Percentiles rank a stretch among this genome's conserved stretches.
phyloP scores from a whole-genome alignment of 2,888 invertebrate genomes.

The Lithodes maja region DNA sequence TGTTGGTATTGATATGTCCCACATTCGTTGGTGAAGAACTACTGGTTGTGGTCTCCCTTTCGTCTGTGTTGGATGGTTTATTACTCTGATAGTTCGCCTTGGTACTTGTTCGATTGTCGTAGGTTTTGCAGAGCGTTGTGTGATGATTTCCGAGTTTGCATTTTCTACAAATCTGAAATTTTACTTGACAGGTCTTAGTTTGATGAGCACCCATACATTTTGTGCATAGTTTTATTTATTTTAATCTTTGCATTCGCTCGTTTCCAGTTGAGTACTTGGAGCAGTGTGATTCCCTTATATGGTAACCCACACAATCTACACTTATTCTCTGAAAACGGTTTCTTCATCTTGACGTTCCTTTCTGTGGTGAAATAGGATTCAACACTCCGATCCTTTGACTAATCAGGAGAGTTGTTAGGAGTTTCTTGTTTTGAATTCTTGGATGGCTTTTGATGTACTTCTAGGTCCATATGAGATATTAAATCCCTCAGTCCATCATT shows the following conservation, averaged over 20 bases:
- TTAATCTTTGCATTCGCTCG: slow-evolving; percentile 6
- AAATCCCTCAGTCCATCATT: slow-evolving; percentile 1
- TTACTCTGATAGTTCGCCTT: neutral
- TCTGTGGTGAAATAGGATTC: neutral
- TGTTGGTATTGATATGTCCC: neutral
- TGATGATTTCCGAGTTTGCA: slow-evolving; percentile 2
- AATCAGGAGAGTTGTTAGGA: neutral
- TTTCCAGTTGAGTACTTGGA: slow-evolving; percentile 5
- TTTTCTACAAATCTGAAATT: neutral
- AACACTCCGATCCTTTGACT: neutral
- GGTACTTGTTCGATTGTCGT: neutral
- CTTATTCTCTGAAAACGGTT: neutral
- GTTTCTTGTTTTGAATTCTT: slow-evolving; percentile 1
- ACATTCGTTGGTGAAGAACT: neutral
- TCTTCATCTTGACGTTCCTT: neutral
- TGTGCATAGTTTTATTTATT: neutral
- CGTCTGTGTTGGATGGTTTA: neutral
- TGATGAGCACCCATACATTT: slow-evolving; percentile 15
- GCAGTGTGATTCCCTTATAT: neutral
- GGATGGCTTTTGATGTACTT: neutral
- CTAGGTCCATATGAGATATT: neutral
- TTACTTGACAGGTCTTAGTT: neutral
- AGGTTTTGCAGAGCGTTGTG: slow-evolving; percentile 11
- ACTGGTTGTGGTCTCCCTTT: neutral
- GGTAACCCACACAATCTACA: neutral